Evolutionary conservation across 1,140 invertebrate genomes (phyloP).

Genomic region (Hormaphis cornu): DNA sequence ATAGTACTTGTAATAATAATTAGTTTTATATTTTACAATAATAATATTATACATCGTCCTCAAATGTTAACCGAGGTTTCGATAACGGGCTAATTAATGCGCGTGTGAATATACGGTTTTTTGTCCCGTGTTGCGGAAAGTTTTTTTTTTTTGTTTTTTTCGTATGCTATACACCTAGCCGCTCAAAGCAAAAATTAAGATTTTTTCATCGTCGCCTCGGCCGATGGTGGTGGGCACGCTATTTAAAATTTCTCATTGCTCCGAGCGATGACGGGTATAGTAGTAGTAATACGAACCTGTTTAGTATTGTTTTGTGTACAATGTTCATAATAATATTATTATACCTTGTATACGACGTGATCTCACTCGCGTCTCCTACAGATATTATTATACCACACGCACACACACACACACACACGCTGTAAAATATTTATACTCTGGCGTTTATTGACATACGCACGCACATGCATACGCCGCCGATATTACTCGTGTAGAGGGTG

Average conservation of each 20-base stretch:
- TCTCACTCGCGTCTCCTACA: too few relatives aligned
- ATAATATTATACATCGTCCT: too few relatives aligned
- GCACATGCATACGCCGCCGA: not conserved
- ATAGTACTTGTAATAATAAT: too few relatives aligned
- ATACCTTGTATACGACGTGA: too few relatives aligned
- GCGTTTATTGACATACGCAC: not conserved
- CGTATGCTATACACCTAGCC: too few relatives aligned
- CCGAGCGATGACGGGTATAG: not conserved
- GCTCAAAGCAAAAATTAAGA: not conserved
- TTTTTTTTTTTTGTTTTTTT: not conserved
- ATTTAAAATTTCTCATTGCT: slow-evolving; percentile 29
- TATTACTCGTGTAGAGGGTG: too few relatives aligned
- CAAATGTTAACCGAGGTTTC: too few relatives aligned
- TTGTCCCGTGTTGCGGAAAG: not conserved
- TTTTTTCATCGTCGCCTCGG: not conserved
- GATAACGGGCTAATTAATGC: not conserved
- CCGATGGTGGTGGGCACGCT: not conserved
- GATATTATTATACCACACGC: not conserved
- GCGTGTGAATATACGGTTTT: not conserved
- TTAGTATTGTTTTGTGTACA: too few relatives aligned
- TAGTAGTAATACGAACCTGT: slow-evolving; percentile 14
- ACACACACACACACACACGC: not conserved
- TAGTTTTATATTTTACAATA: too few relatives aligned
- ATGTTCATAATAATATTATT: too few relatives aligned
- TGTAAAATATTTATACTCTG: too few relatives aligned